Evolutionary conservation across 2,888 invertebrate genomes (phyloP), one percentile per base, ranked within the genome.

Genomic region (Cetonia aurata): DNA sequence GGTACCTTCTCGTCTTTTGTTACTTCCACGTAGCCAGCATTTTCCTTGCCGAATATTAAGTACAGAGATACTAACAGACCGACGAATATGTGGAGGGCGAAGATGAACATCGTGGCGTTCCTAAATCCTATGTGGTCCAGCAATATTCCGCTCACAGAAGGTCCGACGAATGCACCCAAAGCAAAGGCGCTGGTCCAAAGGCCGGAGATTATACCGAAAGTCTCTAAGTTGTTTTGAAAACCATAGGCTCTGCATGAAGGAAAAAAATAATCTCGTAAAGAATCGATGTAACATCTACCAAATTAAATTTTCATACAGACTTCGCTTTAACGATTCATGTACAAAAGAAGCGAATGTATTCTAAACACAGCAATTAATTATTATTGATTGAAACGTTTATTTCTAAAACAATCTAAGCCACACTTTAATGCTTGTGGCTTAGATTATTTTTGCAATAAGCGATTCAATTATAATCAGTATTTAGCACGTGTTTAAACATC

Each of bases 161-260:
- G 94, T 0, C 95, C 95, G 60, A 94, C 89, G 83, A 94, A 94
- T 1, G 94, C 94, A 0, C 96, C 96, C 9, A 96, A 86, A 0
- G 96, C 95, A 79, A 96, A 96, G 0, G 93, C 91, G 0, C 95
- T 95, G 0, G 96, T 96, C 92, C 96, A 96, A 78, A 96, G 87
- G 0, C 96, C 96, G 0, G 96, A 95, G 8, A 96, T 92, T 44
- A 96, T 86, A 0, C 96, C 96, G 80, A 95, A 96, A 0, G 96
- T 96, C 80, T 95, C 93, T 75, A 96, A 87, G 72, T 92, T 93
- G 83, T 96, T 94, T 0, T 94, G 92, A 75, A 95, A 91, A 1
- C 94, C 94, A 75, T 89, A 87, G 0, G 88, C 86, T 77, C 93
- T 93, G 60, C n/a, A 66, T 57, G 0, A 8, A 41, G 13, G 17